These are phyloP conservation scores for Goniozus legneri DNA, from an alignment of 1,140 invertebrate species.

Conservation along the genomic window DNA sequence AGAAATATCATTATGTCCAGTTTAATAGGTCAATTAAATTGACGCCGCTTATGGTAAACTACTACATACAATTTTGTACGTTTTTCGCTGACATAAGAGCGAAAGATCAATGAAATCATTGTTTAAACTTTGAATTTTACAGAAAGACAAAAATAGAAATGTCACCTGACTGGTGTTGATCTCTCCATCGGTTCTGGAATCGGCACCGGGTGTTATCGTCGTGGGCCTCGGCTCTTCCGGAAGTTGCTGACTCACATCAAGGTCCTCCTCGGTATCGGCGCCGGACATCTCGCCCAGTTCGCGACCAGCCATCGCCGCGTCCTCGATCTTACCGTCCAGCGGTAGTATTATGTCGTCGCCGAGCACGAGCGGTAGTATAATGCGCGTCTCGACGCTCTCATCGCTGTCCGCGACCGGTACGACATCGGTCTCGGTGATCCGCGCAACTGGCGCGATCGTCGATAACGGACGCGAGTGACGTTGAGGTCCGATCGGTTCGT, in stretches of 20 bases:
- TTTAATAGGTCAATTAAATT: too few relatives aligned
- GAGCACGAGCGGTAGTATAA: conserved; percentile 36
- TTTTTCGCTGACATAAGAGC: too few relatives aligned
- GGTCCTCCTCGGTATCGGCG: conserved; percentile 44
- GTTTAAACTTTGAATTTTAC: too few relatives aligned
- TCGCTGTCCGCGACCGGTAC: conserved; percentile 51
- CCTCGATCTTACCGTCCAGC: conserved; percentile 48
- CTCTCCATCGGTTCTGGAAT: conserved; percentile 64
- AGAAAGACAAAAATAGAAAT: conserved; percentile 4
- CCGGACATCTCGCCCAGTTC: conserved; percentile 40
- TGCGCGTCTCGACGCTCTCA: conserved; percentile 47
- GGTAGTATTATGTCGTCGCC: conserved; percentile 50
- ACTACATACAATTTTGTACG: too few relatives aligned
- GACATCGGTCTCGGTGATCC: conserved; percentile 50
- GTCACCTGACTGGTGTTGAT: conserved; percentile 62
- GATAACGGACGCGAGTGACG: conserved; percentile 42
- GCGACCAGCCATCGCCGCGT: conserved; percentile 45
- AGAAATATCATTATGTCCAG: too few relatives aligned
- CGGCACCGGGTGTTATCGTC: conserved; percentile 54
- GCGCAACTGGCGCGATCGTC: conserved; percentile 45
- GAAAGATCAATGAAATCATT: too few relatives aligned
- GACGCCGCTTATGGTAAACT: too few relatives aligned
- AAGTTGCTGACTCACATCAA: conserved; percentile 42
- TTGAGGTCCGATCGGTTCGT: conserved; percentile 68
- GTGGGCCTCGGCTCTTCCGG: conserved; percentile 57